Percentiles rank a stretch among this genome's conserved stretches.
These are phyloP conservation scores for Tenthredo amoena DNA, from an alignment of 2,888 invertebrate species.

Conservation along the genomic window DNA sequence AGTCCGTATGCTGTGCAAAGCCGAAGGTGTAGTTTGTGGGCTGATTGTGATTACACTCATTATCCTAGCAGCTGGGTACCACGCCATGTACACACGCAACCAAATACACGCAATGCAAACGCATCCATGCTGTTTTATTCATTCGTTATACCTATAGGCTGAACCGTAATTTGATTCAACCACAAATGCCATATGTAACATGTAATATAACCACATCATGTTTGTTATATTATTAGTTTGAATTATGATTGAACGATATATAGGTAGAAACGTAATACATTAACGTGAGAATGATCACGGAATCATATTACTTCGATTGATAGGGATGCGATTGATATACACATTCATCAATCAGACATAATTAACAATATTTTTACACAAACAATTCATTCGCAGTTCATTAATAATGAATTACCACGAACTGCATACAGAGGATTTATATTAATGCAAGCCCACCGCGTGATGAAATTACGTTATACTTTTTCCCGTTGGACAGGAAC, in stretches of 20 bases:
- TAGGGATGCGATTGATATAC: background rate
- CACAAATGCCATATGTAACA: conserved; percentile 61
- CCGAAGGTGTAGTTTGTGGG: conserved; percentile 56
- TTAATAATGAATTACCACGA: background rate
- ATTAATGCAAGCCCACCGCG: background rate
- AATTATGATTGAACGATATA: conserved; percentile 43
- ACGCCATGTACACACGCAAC: conserved; percentile 64
- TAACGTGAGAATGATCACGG: background rate
- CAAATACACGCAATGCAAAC: conserved; percentile 63
- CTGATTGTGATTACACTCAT: conserved; percentile 72
- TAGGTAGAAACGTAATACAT: background rate
- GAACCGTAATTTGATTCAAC: conserved; percentile 63
- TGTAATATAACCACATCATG: conserved; percentile 54
- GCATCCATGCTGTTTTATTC: conserved; percentile 56
- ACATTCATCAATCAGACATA: background rate
- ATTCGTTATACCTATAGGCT: conserved; percentile 53
- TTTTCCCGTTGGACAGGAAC: background rate
- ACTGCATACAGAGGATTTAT: background rate
- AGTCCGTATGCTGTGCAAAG: conserved; percentile 35
- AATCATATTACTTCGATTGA: background rate
- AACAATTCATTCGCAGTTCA: background rate
- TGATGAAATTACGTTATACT: background rate
- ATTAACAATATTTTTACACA: background rate
- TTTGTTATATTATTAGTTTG: conserved; percentile 29
- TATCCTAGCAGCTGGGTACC: conserved; percentile 63